Conservation (phyloP, 2,888 invertebrate species). For the Agrotis ipsilon region DNA sequence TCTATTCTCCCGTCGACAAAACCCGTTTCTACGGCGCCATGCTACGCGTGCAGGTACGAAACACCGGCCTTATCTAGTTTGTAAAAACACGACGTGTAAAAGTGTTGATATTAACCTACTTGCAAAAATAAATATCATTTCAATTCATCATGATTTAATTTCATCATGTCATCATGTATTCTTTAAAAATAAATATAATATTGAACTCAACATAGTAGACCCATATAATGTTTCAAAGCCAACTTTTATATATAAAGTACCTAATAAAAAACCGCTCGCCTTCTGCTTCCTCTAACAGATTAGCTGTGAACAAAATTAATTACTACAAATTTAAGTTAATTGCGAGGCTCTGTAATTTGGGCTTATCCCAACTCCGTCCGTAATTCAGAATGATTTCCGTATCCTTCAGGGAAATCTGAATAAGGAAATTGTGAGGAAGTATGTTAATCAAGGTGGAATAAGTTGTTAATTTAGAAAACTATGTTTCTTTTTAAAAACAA, state of each 20-base stretch:
- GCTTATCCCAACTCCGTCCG: neutral
- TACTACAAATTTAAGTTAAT: constrained; percentile 31
- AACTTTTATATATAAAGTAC: constrained; percentile 1
- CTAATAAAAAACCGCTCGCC: constrained; percentile 24
- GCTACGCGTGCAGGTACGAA: no score
- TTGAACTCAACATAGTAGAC: neutral
- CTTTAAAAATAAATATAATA: no score
- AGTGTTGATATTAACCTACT: no score
- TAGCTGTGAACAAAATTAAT: constrained; percentile 37
- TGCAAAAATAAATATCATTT: no score
- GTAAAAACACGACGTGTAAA: no score
- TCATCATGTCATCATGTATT: no score
- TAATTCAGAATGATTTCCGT: constrained; percentile 18
- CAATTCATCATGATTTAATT: no score
- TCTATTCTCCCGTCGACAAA: no score
- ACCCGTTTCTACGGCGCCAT: no score
- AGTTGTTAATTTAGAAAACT: no score
- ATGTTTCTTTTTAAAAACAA: no score
- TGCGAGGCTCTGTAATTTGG: constrained; percentile 31
- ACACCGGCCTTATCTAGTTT: no score
- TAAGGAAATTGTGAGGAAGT: constrained; percentile 5
- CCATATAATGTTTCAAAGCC: neutral
- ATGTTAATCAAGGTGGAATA: neutral
- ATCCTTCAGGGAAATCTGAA: constrained; percentile 14
- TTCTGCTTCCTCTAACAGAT: constrained; percentile 19